Conservation (phyloP, 30 jellyfish, hydroid and myxozoan species). For the Chrysaora quinquecirrha region DNA sequence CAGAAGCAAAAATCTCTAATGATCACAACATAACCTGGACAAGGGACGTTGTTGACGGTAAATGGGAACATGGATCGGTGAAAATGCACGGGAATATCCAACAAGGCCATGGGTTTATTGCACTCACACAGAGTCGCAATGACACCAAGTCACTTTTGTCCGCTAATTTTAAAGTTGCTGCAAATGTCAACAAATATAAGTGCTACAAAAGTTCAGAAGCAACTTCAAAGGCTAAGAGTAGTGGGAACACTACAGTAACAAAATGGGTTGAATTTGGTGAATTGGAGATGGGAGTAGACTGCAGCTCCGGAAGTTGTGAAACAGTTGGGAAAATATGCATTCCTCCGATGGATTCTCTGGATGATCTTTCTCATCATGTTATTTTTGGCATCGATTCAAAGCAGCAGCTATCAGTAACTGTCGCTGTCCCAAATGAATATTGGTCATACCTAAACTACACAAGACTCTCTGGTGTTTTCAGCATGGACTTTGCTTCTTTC, state of each 20-base stretch:
- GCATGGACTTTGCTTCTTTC: conserved; percentile 46
- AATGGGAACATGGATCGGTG: conserved; percentile 68
- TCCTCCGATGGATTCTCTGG: conserved; percentile 44
- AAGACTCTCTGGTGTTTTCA: conserved; percentile 34
- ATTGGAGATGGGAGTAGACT: conserved; percentile 49
- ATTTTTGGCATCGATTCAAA: conserved; percentile 49
- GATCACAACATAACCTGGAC: conserved; percentile 53
- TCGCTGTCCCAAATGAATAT: conserved; percentile 26
- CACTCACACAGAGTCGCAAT: conserved; percentile 27
- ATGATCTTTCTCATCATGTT: conserved; percentile 37
- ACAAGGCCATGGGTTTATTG: conserved; percentile 52
- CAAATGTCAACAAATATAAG: conserved; percentile 40
- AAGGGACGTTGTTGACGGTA: conserved; percentile 39
- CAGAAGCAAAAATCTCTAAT: not conserved
- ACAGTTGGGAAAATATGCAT: conserved; percentile 39
- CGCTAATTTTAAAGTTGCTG: conserved; percentile 33
- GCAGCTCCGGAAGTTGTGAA: conserved; percentile 44
- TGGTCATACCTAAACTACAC: conserved; percentile 22
- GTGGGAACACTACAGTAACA: not conserved
- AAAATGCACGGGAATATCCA: conserved; percentile 14
- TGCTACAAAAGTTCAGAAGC: conserved; percentile 40
- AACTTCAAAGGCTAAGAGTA: not conserved
- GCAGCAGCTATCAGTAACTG: conserved; percentile 27
- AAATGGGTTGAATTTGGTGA: conserved; percentile 50
- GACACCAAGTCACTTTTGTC: conserved; percentile 50